Conservation (phyloP, 1,140 invertebrate species). For the Nasonia giraulti region DNA sequence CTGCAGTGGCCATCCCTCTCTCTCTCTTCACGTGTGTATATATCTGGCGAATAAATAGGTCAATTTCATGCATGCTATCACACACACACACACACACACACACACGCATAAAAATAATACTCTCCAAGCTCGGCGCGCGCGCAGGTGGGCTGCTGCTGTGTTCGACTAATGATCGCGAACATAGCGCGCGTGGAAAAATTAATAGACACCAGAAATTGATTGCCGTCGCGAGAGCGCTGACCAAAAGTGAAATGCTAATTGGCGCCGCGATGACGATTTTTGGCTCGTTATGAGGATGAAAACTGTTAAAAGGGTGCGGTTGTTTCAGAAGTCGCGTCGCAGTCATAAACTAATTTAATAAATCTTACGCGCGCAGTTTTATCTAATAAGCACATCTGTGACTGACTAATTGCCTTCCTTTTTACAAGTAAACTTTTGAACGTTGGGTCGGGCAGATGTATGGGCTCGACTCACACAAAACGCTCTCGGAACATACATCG, state of each 20-base stretch:
- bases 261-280: neutral
- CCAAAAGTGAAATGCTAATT: neutral
- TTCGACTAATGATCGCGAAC: neutral
- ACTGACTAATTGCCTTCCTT: constrained; percentile 6
- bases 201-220: neutral
- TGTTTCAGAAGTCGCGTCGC: neutral
- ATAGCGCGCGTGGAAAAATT: neutral
- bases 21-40: too few relatives aligned
- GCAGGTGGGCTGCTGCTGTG: neutral
- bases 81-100: too few relatives aligned
- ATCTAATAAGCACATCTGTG: neutral
- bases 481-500: neutral
- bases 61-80: neutral
- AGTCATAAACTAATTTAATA: constrained; percentile 12
- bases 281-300: too few relatives aligned
- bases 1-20: neutral
- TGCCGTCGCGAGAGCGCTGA: neutral
- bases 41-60: neutral
- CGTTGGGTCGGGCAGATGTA: neutral
- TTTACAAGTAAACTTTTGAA: neutral
- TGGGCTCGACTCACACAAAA: neutral
- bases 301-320: too few relatives aligned
- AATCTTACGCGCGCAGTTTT: neutral
- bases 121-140: too few relatives aligned
- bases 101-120: too few relatives aligned